phyloP scores from a whole-genome alignment of 2,113 vertebrate genomes.

The Microcebus tavaratra region DNA sequence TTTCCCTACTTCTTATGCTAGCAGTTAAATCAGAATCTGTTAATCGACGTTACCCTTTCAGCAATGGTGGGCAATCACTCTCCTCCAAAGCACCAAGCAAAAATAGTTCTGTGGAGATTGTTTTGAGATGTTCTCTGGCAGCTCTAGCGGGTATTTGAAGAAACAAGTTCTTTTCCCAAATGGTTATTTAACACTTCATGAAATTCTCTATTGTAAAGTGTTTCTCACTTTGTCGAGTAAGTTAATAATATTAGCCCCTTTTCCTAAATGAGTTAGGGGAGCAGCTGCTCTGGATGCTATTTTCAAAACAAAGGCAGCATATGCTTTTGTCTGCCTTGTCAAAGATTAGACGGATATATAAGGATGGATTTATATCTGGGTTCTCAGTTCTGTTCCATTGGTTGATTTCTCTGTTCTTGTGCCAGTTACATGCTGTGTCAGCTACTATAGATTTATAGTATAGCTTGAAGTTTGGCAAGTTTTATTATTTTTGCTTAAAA shows the following conservation, averaged over 20 bases:
- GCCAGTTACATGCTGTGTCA: too few species aligned
- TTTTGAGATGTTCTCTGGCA: neutral
- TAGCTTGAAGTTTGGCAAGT: too few species aligned
- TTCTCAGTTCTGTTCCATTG: too few species aligned
- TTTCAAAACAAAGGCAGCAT: neutral
- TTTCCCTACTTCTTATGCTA: neutral
- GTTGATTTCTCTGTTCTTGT: too few species aligned
- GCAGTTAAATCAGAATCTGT: neutral
- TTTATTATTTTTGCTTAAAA: too few species aligned
- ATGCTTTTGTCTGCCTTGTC: too few species aligned
- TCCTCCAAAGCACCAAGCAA: neutral
- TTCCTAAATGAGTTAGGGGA: constrained; percentile 39
- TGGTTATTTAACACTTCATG: neutral
- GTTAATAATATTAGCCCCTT: neutral
- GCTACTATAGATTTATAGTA: too few species aligned
- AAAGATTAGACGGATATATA: too few species aligned
- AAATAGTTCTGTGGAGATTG: neutral
- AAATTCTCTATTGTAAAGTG: neutral
- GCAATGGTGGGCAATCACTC: too few species aligned
- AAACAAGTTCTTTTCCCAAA: neutral
- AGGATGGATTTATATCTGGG: too few species aligned
- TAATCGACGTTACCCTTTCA: neutral
- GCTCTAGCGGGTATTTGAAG: neutral
- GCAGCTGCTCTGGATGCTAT: neutral
- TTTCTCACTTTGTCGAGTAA: neutral